Evolutionary conservation across 2,113 vertebrate genomes (phyloP), one percentile per base, ranked within the genome.

Genomic region (Rhadina sibilatrix): DNA sequence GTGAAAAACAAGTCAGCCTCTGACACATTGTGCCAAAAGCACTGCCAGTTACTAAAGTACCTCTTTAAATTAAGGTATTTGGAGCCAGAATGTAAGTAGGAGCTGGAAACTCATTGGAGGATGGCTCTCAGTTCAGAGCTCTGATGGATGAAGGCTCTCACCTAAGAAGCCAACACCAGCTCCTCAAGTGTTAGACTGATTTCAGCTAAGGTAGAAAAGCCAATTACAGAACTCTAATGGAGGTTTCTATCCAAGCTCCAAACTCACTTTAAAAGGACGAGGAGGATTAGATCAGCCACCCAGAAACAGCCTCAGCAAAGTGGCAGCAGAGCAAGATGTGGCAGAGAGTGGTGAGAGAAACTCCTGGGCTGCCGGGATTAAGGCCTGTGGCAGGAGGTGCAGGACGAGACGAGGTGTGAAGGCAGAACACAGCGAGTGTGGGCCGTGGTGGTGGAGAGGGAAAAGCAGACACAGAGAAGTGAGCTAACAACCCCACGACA

Each of bases 401-500:
- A 80, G 94, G 92, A 95, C 37, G 18, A 96, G 94, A 63, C 0
- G 44, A 95, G 87, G 95, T 94, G 96, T 76, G 93, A 95, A 95
- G 94, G 83, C 91, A 91, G 93, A 96, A 27, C 72, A 81, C 89
- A 87, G 92, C 81, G 7, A 92, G 93, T 2, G 86, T 97, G 89
- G 95, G 87, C 89, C 0, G 49, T 70, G 70, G n/a, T 92, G 78
- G 89, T 71, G 68, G 81, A 56, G 84, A 60, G 82, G 66, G 95
- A 64, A 82, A 75, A 92, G 91, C 77, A 95, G 86, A 89, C 90
- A 82, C 61, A 92, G 86, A 69, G 37, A 95, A 96, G 72, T 92
- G 95, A 96, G 89, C 93, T 97, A 90, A 66, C 94, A 95, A 59
- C 86, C 89, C 86, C 80, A 63, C 35, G 52, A 82, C 93, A 96